Conservation (phyloP, 2,113 vertebrate species). For the Turnix velox region DNA sequence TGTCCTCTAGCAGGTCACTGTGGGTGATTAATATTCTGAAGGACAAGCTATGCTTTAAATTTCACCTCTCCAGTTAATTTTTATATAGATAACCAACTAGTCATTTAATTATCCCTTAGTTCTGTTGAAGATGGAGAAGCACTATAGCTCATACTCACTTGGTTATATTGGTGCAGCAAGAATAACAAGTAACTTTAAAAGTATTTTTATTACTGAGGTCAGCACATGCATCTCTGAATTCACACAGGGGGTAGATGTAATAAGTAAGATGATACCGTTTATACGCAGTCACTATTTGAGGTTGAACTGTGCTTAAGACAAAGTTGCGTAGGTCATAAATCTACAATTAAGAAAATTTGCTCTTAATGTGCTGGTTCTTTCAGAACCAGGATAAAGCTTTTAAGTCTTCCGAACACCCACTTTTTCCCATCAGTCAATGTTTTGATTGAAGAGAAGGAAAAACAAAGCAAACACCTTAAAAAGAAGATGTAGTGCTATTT, state of each 20-base stretch:
- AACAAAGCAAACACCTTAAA: background rate
- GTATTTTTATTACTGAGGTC: conserved; percentile 54
- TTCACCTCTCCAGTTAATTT: conserved; percentile 28
- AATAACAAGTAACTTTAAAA: conserved; percentile 38
- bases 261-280: conserved; percentile 41
- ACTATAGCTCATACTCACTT: background rate
- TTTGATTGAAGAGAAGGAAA: conserved; percentile 15
- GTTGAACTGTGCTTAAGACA: background rate
- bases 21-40: background rate
- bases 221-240: conserved; percentile 16
- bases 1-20: background rate
- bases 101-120: conserved; percentile 15
- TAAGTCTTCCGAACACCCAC: background rate
- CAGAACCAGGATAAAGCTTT: background rate
- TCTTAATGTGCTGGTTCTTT: background rate
- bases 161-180: conserved; percentile 1
- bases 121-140: background rate
- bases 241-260: conserved; percentile 52
- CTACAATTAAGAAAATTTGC: background rate
- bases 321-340: background rate
- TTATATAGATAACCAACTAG: conserved; percentile 3
- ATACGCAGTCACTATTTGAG: background rate
- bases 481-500: background rate
- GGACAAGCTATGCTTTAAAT: background rate
- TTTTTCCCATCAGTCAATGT: background rate